phyloP scores from a whole-genome alignment of 2,888 invertebrate species.

The Gastracanthus pulcherrimus region DNA sequence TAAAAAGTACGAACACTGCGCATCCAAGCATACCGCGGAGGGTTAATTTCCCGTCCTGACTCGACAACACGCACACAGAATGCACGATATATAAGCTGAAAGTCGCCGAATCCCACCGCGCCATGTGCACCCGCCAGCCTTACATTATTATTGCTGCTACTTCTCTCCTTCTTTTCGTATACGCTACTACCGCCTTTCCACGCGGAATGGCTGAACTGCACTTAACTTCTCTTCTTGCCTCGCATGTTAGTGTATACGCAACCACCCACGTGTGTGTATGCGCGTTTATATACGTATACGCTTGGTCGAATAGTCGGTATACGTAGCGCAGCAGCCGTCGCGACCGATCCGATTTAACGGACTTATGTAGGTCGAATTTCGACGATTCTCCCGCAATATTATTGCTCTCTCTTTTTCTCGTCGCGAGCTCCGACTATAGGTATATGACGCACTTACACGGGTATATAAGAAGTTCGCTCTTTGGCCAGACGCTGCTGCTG shows the following conservation, averaged over 20 bases:
- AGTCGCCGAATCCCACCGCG: too few species aligned
- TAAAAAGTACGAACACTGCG: too few species aligned
- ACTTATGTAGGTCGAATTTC: slow-evolving; percentile 8
- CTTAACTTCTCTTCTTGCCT: neutral
- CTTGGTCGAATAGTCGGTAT: too few species aligned
- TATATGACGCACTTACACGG: too few species aligned
- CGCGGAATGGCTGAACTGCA: neutral
- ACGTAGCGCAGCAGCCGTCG: too few species aligned
- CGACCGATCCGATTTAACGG: slow-evolving; percentile 1
- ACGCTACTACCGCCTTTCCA: too few species aligned
- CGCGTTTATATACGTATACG: too few species aligned
- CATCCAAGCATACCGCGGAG: neutral
- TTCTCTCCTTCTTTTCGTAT: too few species aligned
- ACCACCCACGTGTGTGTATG: neutral
- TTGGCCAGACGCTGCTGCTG: too few species aligned
- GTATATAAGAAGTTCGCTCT: too few species aligned
- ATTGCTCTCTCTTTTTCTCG: neutral
- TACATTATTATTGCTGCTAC: neutral
- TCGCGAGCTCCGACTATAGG: too few species aligned
- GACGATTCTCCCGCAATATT: neutral
- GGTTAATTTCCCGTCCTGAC: neutral
- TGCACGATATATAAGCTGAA: neutral
- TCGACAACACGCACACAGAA: neutral
- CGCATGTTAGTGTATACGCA: too few species aligned
- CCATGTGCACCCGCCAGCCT: neutral